Base-by-base conservation (phyloP, 2,113 vertebrate genomes). In the Hassar affinis region DNA sequence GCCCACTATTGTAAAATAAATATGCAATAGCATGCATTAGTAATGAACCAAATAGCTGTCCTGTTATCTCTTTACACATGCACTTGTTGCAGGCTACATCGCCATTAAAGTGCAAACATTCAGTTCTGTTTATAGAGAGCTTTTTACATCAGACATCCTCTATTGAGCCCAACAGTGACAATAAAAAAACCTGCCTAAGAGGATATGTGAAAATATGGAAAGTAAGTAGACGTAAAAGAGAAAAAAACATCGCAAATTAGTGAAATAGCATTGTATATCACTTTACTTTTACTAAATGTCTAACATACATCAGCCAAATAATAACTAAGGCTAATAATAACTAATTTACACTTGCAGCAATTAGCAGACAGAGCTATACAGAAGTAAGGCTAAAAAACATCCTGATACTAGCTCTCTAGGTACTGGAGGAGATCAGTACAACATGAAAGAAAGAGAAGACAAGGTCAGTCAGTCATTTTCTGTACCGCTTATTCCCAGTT, bases 11-110 rank as follows among this genome's bases (percentile, higher is more conserved):
- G 14, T 20, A 62, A 47, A 47, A 64, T 47, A 64, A 79, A 64
- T 7, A 30, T 33, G n/a, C 12, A 57, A 57, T 14, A 25, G 15
- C 38, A 62, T 79, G n/a, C 45, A 59, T 47, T 47, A 79, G 25
- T 79, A 59, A 47, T 30, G 59, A 79, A 62, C 56, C 27, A 27
- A 33, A 51, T 79, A 79, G 6, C 42, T 47, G 42, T 79, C 25
- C 38, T 59, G 17, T 59, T 62, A 62, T 30, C 59, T 45, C 35
- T 45, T 79, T 62, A 49, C 72, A 76, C 3, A 30, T 64, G 45
- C 17, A 79, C n/a, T 79, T 49, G 38, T 45, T 64, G 18, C 42
- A 62, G n/a, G 78, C 18, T 49, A 64, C 45, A 64, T 51, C 14
- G 9, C 33, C 78, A 64, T 0, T 20, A 27, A 30, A 51, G 45